Evolutionary conservation across 2,797 vertebrate species (phyloP), one percentile per base, ranked within the genome.

Genomic region (Onychomys leucogaster): DNA sequence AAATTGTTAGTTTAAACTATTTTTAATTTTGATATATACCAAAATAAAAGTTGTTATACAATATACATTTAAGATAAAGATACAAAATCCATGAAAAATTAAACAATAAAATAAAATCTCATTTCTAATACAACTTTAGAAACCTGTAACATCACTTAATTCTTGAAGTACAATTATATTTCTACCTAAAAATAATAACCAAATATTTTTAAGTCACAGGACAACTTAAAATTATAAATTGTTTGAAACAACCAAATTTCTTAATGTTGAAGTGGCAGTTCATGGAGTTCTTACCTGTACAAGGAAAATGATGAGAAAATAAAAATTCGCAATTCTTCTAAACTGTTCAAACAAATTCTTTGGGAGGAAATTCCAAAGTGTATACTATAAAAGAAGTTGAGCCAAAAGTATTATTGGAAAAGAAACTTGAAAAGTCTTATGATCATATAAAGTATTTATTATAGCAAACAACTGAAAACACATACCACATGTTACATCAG

Each of bases 261-360:
- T 95, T 77, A 92, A 91, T 49, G 11, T 46, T 82, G 25, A 81
- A 25, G 32, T 78, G 14, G 83, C 2, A 89, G 3, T 86, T 82
- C 83, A 83, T 55, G 23, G 80, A 92, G 37, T 29, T 85, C 99
- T 99, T 99, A 99, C 99, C 99, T 99, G 99, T 89, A 99, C 99
- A 43, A 99, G 99, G 98, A 99, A 99, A 98, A 99, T 99, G 98
- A 99, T 99, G 96, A 99, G 99, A 98, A 99, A 99, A 99, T 99
- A 99, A 98, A 99, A 99, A 99, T 99, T 99, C 95, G 99, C 99
- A 97, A 99, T 99, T 99, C 99, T 99, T 99, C 99, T 99, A 96
- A 99, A 99, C 98, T 99, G 99, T 98, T 99, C 99, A 97, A 99
- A 99, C 81, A 99, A 98, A 98, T 99, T 99, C 99, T 99, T 99